phyloP scores from a whole-genome alignment of 2,888 invertebrate genomes.

The Agrotis ipsilon region DNA sequence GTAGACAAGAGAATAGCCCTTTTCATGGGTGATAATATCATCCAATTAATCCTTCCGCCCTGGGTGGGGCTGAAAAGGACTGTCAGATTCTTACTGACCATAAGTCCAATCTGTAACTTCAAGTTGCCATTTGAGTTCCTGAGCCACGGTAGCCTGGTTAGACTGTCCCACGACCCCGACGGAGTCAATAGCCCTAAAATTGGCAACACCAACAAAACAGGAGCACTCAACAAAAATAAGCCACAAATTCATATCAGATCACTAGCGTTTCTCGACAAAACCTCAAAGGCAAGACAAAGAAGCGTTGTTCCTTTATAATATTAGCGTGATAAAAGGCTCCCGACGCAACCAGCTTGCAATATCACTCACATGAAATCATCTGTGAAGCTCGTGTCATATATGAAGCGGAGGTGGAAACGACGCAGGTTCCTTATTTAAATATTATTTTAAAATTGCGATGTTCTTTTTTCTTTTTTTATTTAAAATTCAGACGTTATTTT shows the following conservation, averaged over 20 bases:
- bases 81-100: too few species aligned
- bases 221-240: slow-evolving; percentile 7
- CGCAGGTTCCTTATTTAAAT: background rate
- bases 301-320: slow-evolving; percentile 30
- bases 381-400: slow-evolving; percentile 21
- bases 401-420: background rate
- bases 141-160: too few species aligned
- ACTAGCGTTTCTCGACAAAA: slow-evolving; percentile 1
- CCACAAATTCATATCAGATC: slow-evolving; percentile 22
- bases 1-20: too few species aligned
- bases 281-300: slow-evolving; percentile 41
- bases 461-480: background rate
- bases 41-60: too few species aligned
- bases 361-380: slow-evolving; percentile 40
- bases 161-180: too few species aligned
- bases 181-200: too few species aligned
- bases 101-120: too few species aligned
- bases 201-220: background rate
- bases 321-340: slow-evolving; percentile 36
- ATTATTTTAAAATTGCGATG: background rate
- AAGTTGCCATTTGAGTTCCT: too few species aligned
- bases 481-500: background rate
- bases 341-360: slow-evolving; percentile 32
- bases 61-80: too few species aligned
- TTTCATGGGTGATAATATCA: too few species aligned